Percentiles rank a stretch among this genome's conserved stretches.
phyloP scores from a whole-genome alignment of 2,113 vertebrate genomes.

The Hiodon alosoides region DNA sequence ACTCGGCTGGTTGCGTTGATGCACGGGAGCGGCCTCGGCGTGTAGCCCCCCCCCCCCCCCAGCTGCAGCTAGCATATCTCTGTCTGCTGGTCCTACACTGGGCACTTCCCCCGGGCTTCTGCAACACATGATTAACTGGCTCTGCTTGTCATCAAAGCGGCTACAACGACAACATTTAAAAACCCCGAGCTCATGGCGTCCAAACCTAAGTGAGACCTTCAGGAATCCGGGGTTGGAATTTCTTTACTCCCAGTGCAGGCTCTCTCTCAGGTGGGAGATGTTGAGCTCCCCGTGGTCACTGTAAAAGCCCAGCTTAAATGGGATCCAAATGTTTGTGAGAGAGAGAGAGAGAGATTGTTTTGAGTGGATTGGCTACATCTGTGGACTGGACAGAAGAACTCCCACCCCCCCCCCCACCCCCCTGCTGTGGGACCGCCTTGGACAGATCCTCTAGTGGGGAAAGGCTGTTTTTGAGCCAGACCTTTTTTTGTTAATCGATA shows the following conservation, averaged over 20 bases:
- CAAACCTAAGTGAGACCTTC: constrained; percentile 13
- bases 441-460: constrained; percentile 23
- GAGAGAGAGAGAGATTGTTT: constrained; percentile 55
- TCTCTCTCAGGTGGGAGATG: constrained; percentile 24
- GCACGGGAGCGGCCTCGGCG: too few relatives aligned
- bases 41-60: not conserved
- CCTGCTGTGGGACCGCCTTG: constrained; percentile 14
- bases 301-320: constrained; percentile 44
- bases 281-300: constrained; percentile 30
- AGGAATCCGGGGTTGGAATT: constrained; percentile 22
- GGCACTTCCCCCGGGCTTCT: constrained; percentile 13
- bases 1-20: too few relatives aligned
- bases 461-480: constrained; percentile 37
- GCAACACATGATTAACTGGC: constrained; percentile 27
- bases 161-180: constrained; percentile 13
- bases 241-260: constrained; percentile 31
- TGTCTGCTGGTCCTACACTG: not conserved
- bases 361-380: constrained; percentile 44
- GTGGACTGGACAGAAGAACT: constrained; percentile 32
- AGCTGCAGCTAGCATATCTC: not conserved
- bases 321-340: constrained; percentile 67
- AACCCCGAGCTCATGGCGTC: constrained; percentile 12
- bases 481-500: constrained; percentile 6
- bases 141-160: constrained; percentile 29
- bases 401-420: constrained; percentile 32